Conservation (phyloP, 1,140 invertebrate genomes). For the Globodera rostochiensis region DNA sequence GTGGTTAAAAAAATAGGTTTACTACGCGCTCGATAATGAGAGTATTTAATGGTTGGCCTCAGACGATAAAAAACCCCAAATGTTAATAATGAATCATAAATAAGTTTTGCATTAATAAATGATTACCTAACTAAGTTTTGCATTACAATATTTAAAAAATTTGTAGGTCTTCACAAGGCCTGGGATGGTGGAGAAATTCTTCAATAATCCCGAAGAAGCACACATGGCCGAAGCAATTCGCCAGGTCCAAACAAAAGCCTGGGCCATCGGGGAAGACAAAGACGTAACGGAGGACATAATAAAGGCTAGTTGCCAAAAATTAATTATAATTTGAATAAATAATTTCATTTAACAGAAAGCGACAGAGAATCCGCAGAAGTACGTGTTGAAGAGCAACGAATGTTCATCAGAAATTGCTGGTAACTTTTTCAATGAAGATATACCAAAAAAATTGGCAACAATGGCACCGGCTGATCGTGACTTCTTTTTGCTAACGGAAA, state of each 20-base stretch:
- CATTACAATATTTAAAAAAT: too few species aligned
- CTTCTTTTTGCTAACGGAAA: not conserved
- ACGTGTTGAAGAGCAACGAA: not conserved
- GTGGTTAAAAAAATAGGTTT: not conserved
- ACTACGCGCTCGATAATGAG: too few species aligned
- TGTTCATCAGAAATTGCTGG: not conserved
- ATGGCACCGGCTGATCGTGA: not conserved
- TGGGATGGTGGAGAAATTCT: not conserved
- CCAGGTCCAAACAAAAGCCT: too few species aligned
- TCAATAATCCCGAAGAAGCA: not conserved
- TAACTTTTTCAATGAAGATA: not conserved
- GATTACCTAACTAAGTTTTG: too few species aligned
- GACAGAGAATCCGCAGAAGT: not conserved
- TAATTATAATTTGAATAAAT: too few species aligned
- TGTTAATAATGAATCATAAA: too few species aligned
- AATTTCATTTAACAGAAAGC: not conserved
- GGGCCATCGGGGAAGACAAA: too few species aligned
- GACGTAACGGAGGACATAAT: too few species aligned
- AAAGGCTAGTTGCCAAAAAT: too few species aligned
- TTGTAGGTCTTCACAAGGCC: not conserved
- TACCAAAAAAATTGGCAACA: not conserved
- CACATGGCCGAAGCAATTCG: not conserved
- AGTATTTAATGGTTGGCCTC: too few species aligned
- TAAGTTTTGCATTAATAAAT: too few species aligned
- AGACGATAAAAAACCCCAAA: not conserved